Base-by-base conservation (phyloP, 1,140 invertebrate genomes). In the Drosophila pallidifrons region DNA sequence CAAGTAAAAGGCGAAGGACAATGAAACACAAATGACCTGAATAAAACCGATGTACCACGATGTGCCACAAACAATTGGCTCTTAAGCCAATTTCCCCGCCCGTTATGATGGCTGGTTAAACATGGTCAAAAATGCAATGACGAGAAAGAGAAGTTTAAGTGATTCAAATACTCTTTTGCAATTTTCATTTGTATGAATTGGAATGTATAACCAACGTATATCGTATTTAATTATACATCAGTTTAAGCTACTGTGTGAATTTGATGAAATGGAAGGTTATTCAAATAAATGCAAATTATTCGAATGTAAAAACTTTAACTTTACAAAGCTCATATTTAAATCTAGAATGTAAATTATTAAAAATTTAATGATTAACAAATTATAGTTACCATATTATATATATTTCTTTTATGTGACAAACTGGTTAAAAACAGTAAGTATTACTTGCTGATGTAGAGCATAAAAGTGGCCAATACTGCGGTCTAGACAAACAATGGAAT, bases 21-120 rank as follows among this genome's bases (percentile, higher is more conserved):
- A 85, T 85, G 74, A 55, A 85, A 68, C 82, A 81, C 82, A 85
- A 85, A 85, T 85, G 81, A 86, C 82, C 77, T 71, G 78, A 81
- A 78, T 68, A 76, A 75, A 69, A 69, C 15, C 74, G 49, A 75
- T 28, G 66, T 65, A 51, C 70, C 68, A 67, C 74, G 49, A 75
- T 28, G 66, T 65, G 47, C 71, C 68, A 67, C 63, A 83, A 80
- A 46, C 81, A 74, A 85, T 81, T 85, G 77, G 61, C 65, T 78
- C 49, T 25, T 20, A 13, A 15, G 30, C 45, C 54, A 47, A 43
- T 16, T 11, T 38, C 10, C 8, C 10, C 35, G 10, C 8, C 8
- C 35, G 8, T 16, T 8, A 1, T 3, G 20, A 15, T 32, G 3
- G 13, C 32, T 15, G 16, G n/a, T 43, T 43, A 13, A 30, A 64